A percentile compares a stretch with the other conserved stretches of the same genome.
Conservation (phyloP, 2,113 vertebrate genomes). For the Neofelis nebulosa region DNA sequence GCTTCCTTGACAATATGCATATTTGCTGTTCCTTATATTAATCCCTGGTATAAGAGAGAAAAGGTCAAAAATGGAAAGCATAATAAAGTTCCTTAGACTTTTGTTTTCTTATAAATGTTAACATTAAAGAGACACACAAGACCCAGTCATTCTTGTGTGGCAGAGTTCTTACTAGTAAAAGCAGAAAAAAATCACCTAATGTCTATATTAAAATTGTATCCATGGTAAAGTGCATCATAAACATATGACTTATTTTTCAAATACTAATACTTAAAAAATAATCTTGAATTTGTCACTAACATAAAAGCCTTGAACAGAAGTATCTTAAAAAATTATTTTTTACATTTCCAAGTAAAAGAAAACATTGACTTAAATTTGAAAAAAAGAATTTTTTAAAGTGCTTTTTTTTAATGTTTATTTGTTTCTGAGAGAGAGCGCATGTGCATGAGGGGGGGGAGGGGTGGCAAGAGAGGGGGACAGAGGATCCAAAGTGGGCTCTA, state of each 20-base stretch:
- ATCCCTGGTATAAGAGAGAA: background rate
- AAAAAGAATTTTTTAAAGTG: background rate
- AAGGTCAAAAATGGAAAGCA: background rate
- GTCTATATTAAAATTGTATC: background rate
- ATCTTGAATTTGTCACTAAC: background rate
- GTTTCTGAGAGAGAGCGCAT: no score
- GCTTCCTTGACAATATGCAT: background rate
- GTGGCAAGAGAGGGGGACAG: no score
- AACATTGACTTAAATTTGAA: background rate
- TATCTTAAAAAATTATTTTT: background rate
- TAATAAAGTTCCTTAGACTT: background rate
- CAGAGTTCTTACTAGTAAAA: background rate
- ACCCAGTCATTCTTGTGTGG: background rate
- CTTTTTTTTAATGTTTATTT: no score
- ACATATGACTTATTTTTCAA: background rate
- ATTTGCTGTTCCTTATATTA: background rate
- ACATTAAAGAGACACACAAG: background rate
- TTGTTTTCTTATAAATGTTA: background rate
- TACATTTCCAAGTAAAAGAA: background rate
- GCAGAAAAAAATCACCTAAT: background rate
- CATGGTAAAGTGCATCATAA: background rate
- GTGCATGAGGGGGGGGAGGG: no score
- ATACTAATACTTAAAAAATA: background rate
- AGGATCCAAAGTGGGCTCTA: no score
- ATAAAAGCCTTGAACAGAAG: background rate